Conservation (phyloP, 2,888 invertebrate genomes). For the Troides aeacus region DNA sequence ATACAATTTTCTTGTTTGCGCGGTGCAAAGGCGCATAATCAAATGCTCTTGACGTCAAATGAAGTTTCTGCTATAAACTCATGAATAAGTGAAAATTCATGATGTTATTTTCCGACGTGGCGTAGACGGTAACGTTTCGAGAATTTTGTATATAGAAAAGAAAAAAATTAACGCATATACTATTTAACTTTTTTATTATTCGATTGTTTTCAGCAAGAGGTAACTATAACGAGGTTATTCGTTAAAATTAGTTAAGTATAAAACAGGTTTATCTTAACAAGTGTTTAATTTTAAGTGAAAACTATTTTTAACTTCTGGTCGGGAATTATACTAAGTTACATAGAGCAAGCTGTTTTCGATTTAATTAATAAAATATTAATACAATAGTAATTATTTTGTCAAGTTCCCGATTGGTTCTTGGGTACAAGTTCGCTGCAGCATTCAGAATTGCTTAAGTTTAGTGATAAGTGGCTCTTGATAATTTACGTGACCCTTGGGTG, state of each 20-base stretch:
- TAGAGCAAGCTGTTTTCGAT: too few relatives aligned
- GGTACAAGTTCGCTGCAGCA: slow-evolving; percentile 2
- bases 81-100: slow-evolving; percentile 18
- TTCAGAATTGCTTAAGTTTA: slow-evolving; percentile 19
- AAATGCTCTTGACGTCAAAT: slow-evolving; percentile 9
- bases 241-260: too few relatives aligned
- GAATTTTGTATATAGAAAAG: neutral
- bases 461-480: slow-evolving; percentile 19
- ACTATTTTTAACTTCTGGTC: too few relatives aligned
- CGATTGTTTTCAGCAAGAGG: too few relatives aligned
- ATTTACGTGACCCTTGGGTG: slow-evolving; percentile 12
- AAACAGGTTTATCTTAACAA: too few relatives aligned
- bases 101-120: neutral
- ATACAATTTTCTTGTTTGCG: neutral
- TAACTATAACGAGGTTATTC: too few relatives aligned
- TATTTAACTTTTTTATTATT: too few relatives aligned
- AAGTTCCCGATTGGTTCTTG: too few relatives aligned
- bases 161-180: neutral
- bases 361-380: too few relatives aligned
- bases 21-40: slow-evolving; percentile 1
- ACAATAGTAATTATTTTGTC: too few relatives aligned
- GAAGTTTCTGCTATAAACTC: slow-evolving; percentile 10
- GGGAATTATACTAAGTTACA: too few relatives aligned
- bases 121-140: slow-evolving; percentile 13
- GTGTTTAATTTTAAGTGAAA: too few relatives aligned